Conservation (phyloP, 2,797 vertebrate species). For the Heliangelus exortis region DNA sequence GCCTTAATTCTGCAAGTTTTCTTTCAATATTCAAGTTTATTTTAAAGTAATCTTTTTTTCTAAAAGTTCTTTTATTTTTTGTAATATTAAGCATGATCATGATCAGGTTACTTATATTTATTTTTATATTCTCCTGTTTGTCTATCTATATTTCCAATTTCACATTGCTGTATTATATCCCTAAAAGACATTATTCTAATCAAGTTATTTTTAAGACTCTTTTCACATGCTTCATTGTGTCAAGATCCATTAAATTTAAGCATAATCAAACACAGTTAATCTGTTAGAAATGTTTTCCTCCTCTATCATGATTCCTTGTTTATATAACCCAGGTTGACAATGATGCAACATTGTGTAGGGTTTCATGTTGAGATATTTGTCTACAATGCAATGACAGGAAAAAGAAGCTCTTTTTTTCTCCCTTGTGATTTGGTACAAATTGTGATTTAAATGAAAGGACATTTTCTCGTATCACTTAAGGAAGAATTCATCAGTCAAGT, state of each 20-base stretch:
- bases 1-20: neutral
- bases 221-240: neutral
- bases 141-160: neutral
- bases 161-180: neutral
- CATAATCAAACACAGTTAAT: conserved; percentile 5
- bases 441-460: neutral
- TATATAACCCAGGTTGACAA: neutral
- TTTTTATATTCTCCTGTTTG: neutral
- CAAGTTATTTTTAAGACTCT: conserved; percentile 4
- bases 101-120: neutral
- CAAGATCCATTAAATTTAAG: conserved; percentile 17
- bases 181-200: neutral
- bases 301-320: neutral
- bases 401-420: neutral
- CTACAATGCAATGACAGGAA: neutral
- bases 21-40: neutral
- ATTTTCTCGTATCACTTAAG: neutral
- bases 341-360: neutral
- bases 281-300: neutral
- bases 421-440: neutral
- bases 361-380: neutral
- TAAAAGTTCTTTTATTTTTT: neutral
- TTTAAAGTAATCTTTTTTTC: neutral
- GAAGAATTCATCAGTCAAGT: neutral
- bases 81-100: neutral